Percentiles rank a stretch among this genome's conserved stretches.
These are phyloP conservation scores for Cottus gobio DNA, from an alignment of 2,113 vertebrate species.

Conservation along the genomic window DNA sequence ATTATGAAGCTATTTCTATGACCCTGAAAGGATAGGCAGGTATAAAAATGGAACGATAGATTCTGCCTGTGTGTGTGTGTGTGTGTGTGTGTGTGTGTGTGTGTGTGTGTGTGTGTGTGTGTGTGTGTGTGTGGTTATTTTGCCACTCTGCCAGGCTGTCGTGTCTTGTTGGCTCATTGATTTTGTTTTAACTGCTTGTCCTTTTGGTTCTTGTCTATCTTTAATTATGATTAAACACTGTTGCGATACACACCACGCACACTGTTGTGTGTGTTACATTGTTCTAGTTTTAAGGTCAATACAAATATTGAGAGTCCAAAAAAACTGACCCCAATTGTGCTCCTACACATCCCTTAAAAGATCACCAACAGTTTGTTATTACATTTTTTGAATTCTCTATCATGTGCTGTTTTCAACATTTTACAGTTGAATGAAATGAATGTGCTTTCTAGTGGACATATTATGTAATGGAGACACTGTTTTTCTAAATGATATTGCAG, in stretches of 20 bases:
- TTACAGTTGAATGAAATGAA: not conserved
- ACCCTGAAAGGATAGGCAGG: conserved; percentile 17
- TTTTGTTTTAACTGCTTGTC: conserved; percentile 15
- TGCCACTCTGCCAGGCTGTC: not conserved
- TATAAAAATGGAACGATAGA: conserved; percentile 15
- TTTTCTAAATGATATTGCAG: not conserved
- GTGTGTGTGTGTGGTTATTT: not conserved
- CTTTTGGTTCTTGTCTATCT: conserved; percentile 1
- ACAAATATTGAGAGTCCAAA: no score
- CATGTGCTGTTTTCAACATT: not conserved
- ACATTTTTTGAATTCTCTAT: no score
- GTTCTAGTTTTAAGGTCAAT: not conserved
- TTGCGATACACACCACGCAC: not conserved
- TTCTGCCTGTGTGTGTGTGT: not conserved
- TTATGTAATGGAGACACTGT: not conserved
- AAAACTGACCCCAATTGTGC: no score
- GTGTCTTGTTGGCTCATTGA: not conserved
- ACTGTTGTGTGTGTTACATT: not conserved
- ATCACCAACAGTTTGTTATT: no score
- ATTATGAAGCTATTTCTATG: conserved; percentile 18
- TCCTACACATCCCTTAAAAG: no score
- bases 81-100: not conserved
- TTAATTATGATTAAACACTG: not conserved
- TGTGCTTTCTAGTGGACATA: not conserved
- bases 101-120: not conserved